Evolutionary conservation across 2,113 vertebrate species (phyloP), one percentile per base, ranked within the genome.

Genomic region (Chamaetylas fuelleborni): DNA sequence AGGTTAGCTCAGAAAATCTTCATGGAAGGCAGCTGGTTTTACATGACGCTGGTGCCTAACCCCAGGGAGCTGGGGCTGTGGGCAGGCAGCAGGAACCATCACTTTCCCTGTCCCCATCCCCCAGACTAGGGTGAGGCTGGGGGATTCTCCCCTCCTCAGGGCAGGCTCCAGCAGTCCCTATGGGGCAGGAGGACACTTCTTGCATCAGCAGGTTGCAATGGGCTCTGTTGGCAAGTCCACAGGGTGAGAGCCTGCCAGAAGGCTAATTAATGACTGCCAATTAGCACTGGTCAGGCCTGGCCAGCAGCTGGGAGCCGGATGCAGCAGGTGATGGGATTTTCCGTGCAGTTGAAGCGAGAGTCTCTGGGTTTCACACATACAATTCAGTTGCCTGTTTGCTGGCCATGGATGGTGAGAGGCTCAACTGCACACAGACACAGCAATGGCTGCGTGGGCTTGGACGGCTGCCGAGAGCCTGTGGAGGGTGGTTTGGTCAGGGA

Each of bases 191-290:
- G 36, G 14, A 60, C 81, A 56, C 23, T 40, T 62, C 72, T 48
- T 56, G 38, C 31, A 56, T 58, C 12, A 11, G 58, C 34, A 5
- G 3, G 17, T 51, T 71, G 34, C 64, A 60, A 43, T 14, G 45
- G 42, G 23, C 34, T 81, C 25, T 73, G 54, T 38, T 2, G 6
- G 14, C 33, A 16, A 26, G 26, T 36, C 56, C 61, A 51, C 51
- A 47, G 51, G 34, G 24, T 14, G 7, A 61, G 8, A 38, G 50
- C 36, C 82, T 42, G 43, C 53, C 4, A 20, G 69, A 60, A 66
- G 62, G 28, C 51, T 92, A 79, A 92, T 70, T 93, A 79, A 88
- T 88, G 45, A 81, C 74, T 61, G 57, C 79, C 86, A 92, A 88
- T 93, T 88, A 88, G 61, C 5, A 2, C 74, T 66, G 1, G 0